Base-by-base conservation (phyloP, 2,113 vertebrate species). In the Platichthys stellatus region DNA sequence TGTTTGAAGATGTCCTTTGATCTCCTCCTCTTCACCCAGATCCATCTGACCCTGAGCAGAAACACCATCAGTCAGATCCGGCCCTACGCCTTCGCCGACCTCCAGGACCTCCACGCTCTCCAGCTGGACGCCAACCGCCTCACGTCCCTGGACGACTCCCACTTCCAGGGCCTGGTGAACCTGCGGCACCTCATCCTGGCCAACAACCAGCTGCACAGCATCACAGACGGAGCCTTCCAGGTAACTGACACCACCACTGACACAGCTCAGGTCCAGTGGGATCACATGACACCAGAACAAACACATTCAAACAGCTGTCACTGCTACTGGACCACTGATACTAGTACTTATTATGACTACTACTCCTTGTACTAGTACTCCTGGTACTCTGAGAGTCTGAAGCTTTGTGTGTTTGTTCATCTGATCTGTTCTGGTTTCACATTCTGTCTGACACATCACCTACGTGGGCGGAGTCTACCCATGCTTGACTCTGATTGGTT, bases 31-130 rank as follows among this genome's bases (percentile, higher is more conserved):
- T 0, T 13, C 1, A 13, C 1, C 62, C 51, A 93, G 92, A 95
- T 96, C 80, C 95, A 96, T 84, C 92, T 96, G 76, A 96, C 95
- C 0, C 89, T 96, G 59, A 95, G 95, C 59, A 91, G 95, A 35
- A 96, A 96, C 90, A 95, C 95, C 83, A 96, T 96, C 90, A 95
- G 95, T 75, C 93, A 94, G 86, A 95, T 96, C 82, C 85, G 86
- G 6, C 95, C 95, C 0, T 94, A 91, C 57, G 85, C 95, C 76
- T 96, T 96, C 45, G 91, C 93, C 0, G 95, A 96, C 88, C 93
- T 96, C 3, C 93, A 95, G 81, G 95, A 95, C 8, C 94, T 96
- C 2, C 94, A 95, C 24, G 95, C 95, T 0, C 85, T 96, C 53
- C 95, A 96, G 82, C 87, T 96, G 87, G 95, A 96, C 63, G 93